Conservation (phyloP, 2,113 vertebrate genomes). For the Oreamnos americanus region DNA sequence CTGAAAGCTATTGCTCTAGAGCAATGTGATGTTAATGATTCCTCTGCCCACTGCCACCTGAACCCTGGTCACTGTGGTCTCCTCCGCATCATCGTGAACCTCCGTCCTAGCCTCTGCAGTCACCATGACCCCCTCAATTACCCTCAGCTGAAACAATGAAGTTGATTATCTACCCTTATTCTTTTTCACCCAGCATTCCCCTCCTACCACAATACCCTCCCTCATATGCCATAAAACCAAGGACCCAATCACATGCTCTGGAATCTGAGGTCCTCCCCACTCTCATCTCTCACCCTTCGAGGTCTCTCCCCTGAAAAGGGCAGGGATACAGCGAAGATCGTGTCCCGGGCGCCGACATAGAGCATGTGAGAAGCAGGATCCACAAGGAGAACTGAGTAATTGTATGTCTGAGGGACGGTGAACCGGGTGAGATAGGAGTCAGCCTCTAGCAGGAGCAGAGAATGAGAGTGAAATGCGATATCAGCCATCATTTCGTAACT, state of each 20-base stretch:
- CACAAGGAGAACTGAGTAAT: conserved; percentile 87
- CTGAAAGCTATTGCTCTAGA: not conserved
- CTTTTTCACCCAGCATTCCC: not conserved
- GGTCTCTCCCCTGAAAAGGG: conserved; percentile 62
- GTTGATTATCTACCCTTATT: not conserved
- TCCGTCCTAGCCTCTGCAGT: not conserved
- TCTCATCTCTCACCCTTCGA: conserved; percentile 62
- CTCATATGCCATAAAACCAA: not conserved
- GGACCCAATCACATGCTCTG: not conserved
- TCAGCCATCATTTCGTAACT: not conserved
- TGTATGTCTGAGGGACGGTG: conserved; percentile 67
- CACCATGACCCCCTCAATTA: not conserved
- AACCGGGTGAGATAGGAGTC: conserved; percentile 70
- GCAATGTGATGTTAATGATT: not conserved
- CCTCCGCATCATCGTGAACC: not conserved
- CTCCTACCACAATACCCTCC: not conserved
- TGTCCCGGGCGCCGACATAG: conserved; percentile 85
- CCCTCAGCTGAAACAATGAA: not conserved
- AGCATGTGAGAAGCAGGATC: conserved; percentile 80
- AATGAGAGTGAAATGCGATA: not conserved
- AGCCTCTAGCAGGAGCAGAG: conserved; percentile 54
- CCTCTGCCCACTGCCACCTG: not conserved
- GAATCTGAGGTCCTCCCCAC: not conserved
- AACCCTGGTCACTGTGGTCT: not conserved
- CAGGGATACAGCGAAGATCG: conserved; percentile 84